Conservation (phyloP, 1,140 invertebrate genomes). For the Phymorhynchus buccinoides region DNA sequence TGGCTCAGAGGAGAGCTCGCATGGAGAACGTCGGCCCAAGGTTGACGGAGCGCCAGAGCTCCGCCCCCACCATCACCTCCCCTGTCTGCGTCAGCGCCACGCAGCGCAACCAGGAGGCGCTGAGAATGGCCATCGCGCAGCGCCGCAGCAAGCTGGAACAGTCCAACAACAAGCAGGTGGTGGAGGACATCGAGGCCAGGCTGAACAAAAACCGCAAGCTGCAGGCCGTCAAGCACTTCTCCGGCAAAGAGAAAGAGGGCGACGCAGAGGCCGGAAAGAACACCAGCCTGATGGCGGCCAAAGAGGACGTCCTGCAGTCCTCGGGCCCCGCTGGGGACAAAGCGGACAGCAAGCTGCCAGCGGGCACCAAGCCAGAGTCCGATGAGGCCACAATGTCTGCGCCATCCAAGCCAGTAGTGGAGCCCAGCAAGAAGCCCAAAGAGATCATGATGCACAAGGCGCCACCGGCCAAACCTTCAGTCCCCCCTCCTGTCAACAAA, state of each 20-base stretch:
- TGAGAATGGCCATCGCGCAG: conserved; percentile 65
- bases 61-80: conserved; percentile 24
- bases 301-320: neutral
- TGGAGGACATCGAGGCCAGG: conserved; percentile 63
- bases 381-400: neutral
- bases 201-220: conserved; percentile 69
- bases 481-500: conserved; percentile 4
- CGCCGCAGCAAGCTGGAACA: conserved; percentile 56
- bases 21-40: conserved; percentile 58
- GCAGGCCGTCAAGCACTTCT: conserved; percentile 62
- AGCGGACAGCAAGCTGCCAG: neutral
- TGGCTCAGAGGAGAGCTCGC: conserved; percentile 54
- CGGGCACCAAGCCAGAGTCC: neutral
- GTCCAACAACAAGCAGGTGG: conserved; percentile 54
- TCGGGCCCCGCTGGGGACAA: conserved; percentile 1
- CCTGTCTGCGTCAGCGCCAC: too few species aligned
- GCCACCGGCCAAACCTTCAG: neutral
- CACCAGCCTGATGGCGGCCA: neutral
- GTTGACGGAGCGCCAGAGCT: conserved; percentile 48
- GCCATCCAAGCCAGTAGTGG: neutral
- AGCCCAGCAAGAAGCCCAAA: conserved; percentile 26
- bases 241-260: conserved; percentile 41
- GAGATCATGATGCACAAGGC: conserved; percentile 32
- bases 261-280: conserved; percentile 37
- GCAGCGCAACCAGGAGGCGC: conserved; percentile 58